Evolutionary conservation across 2,797 vertebrate species (phyloP).

Genomic region (Molossus molossus): DNA sequence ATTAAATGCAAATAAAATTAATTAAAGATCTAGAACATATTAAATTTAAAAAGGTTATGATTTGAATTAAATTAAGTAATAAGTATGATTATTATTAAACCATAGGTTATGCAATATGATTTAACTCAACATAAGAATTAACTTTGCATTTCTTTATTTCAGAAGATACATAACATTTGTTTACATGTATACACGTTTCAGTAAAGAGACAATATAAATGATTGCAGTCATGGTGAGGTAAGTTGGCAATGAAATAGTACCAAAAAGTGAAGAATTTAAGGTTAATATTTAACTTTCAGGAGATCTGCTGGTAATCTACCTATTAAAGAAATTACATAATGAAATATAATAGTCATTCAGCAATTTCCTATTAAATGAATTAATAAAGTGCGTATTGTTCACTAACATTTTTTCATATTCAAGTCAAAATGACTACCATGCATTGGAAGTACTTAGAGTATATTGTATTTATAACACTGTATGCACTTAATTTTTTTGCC

Average conservation of each 20-base stretch:
- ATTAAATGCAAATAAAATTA: conserved; percentile 6
- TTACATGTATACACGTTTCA: not conserved
- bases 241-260: not conserved
- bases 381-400: not conserved
- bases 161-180: not conserved
- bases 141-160: conserved; percentile 46
- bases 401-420: not conserved
- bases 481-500: not conserved
- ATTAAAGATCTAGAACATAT: not conserved
- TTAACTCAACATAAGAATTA: not conserved
- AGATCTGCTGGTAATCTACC: not conserved
- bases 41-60: not conserved
- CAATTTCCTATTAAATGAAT: not conserved
- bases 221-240: not conserved
- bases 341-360: not conserved
- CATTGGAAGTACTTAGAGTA: not conserved
- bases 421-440: not conserved
- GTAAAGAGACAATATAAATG: not conserved
- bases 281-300: not conserved
- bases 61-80: conserved; percentile 11
- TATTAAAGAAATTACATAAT: not conserved
- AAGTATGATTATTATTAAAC: not conserved
- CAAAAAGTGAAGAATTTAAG: not conserved
- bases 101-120: not conserved
- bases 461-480: not conserved